A percentile compares a stretch with the other conserved stretches of the same genome.
These are phyloP conservation scores for Okapia johnstoni DNA, from an alignment of 2,113 vertebrate species.

Conservation along the genomic window DNA sequence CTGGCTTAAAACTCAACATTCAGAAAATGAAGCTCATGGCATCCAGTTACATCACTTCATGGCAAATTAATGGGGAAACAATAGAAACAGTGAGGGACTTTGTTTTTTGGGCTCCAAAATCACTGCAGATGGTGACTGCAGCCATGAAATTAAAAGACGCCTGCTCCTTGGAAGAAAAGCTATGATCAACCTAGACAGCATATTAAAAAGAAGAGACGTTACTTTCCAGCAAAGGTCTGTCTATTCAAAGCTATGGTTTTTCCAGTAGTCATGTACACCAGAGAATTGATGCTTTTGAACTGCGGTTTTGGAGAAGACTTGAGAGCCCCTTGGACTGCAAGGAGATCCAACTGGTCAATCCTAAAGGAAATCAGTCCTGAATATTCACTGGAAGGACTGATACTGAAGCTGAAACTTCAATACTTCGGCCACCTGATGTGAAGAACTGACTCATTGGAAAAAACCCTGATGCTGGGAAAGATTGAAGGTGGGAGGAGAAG, in stretches of 20 bases:
- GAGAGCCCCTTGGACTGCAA: not conserved
- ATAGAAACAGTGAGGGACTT: not conserved
- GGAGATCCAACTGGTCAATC: not conserved
- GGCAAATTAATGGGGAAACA: not conserved
- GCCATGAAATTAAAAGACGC: not conserved
- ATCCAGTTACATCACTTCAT: not conserved
- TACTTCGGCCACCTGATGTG: fast-evolving
- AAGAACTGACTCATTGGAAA: not conserved
- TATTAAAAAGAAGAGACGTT: not conserved
- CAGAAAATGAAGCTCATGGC: not conserved
- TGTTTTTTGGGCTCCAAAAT: fast-evolving
- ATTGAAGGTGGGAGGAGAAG: not conserved
- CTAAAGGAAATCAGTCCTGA: not conserved
- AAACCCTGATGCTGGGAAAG: not conserved
- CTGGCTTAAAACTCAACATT: not conserved
- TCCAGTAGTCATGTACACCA: not conserved
- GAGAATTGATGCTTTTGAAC: not conserved
- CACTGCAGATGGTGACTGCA: not conserved
- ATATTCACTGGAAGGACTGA: not conserved
- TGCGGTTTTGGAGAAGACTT: not conserved
- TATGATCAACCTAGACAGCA: not conserved
- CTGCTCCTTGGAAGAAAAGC: not conserved
- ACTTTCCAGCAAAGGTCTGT: not conserved
- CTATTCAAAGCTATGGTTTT: not conserved
- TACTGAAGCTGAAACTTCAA: not conserved